Evolutionary conservation across 2,797 vertebrate genomes (phyloP), one percentile per base, ranked within the genome.

Genomic region (Jordanella pulchra): DNA sequence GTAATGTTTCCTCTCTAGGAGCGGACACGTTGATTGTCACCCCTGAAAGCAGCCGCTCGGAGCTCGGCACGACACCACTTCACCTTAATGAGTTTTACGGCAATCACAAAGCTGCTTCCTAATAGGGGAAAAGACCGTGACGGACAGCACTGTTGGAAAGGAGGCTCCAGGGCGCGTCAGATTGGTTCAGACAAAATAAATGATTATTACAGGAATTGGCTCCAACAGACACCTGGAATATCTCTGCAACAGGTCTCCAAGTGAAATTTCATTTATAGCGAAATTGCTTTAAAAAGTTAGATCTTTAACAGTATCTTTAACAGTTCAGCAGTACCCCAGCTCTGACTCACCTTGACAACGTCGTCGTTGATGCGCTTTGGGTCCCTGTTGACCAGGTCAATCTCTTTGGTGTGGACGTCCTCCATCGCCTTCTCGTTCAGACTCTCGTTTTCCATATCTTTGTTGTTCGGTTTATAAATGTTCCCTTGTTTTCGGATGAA

Each of bases 401-500:
- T 99, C 93, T 99, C 97, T 77, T 99, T 99, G 80, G 97, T 99
- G 93, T 98, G 97, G 80, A 96, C 87, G 71, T 99, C 97, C 28
- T 93, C 94, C 93, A 96, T 77, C 58, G 93, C 93, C 85, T 98
- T 98, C 92, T 98, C 97, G 88, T 93, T 95, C 85, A 96, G 67
- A 69, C 93, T 95, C 55, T 98, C 97, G 88, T 96, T 97, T 80
- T 97, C 96, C 97, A 99, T 99, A 88, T 94, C 94, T 93, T 97
- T 98, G 93, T 99, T 99, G 92, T 99, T 97, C 47, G 98, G 98
- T 84, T 98, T 99, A 92, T 99, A 99, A 87, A 99, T 99, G 94
- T 99, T 99, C 85, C 98, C 97, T 90, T 99, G 96, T 78, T 99
- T 97, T 92, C 97, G 93, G 86, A 97, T 93, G 92, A 98, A 97